These are phyloP conservation scores for Gambusia holbrooki DNA, from an alignment of 2,113 vertebrate genomes.

Conservation along the genomic window DNA sequence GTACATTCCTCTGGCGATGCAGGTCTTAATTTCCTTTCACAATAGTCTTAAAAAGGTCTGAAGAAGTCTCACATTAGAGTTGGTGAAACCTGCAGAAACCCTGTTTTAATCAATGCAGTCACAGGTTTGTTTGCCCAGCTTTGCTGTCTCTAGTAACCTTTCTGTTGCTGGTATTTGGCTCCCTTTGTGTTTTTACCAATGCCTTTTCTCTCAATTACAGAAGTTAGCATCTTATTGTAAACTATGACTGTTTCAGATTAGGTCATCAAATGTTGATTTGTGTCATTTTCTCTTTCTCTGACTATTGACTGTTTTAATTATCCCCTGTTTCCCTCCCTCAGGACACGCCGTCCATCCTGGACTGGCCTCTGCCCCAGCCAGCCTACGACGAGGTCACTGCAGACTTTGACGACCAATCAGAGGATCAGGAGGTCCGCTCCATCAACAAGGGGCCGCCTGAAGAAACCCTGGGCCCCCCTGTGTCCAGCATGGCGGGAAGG, in stretches of 20 bases:
- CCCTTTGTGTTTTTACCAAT: too few species aligned
- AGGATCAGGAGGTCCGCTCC: conserved; percentile 91
- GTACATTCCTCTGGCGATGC: too few species aligned
- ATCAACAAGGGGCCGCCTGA: conserved; percentile 82
- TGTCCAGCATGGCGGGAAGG: conserved; percentile 43
- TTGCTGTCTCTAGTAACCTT: too few species aligned
- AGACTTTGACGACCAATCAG: conserved; percentile 84
- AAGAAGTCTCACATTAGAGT: too few species aligned
- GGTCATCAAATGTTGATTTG: background rate
- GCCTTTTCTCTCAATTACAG: too few species aligned
- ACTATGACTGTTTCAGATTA: background rate
- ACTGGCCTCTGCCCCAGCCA: conserved; percentile 91
- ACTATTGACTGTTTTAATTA: background rate
- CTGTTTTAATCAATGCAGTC: too few species aligned
- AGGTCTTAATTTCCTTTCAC: too few species aligned
- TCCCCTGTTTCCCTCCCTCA: conserved; percentile 73
- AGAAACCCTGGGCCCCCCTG: conserved; percentile 1
- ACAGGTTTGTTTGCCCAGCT: too few species aligned
- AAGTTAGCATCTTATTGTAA: too few species aligned
- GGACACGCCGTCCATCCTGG: conserved; percentile 89
- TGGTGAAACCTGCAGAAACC: too few species aligned
- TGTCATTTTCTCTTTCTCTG: background rate
- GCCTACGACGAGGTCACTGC: conserved; percentile 90
- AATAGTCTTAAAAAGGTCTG: too few species aligned
- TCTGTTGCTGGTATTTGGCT: too few species aligned